These are phyloP conservation scores for Miltochrista miniata DNA, from an alignment of 2,888 invertebrate genomes.

Conservation along the genomic window DNA sequence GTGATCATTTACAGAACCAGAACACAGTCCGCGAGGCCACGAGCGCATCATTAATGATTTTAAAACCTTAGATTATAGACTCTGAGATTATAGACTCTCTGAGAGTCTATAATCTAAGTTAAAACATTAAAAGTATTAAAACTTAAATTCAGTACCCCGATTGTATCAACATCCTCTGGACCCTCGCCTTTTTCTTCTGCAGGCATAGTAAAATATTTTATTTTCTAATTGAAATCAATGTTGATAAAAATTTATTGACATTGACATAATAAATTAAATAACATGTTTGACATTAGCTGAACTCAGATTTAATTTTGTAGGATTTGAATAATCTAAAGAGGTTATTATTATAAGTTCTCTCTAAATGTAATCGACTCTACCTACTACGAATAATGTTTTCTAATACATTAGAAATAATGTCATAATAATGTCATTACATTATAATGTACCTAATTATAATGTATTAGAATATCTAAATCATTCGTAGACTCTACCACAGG, in stretches of 20 bases:
- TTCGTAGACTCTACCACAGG: too few relatives aligned
- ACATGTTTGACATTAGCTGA: neutral
- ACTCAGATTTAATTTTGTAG: neutral
- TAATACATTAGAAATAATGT: neutral
- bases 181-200: slow-evolving; percentile 65
- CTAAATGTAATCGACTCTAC: too few relatives aligned
- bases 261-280: neutral
- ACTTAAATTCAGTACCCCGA: slow-evolving; percentile 58
- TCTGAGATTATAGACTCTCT: too few relatives aligned
- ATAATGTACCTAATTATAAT: too few relatives aligned
- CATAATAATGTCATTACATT: too few relatives aligned
- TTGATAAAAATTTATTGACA: neutral
- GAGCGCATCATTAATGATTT: too few relatives aligned
- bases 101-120: too few relatives aligned
- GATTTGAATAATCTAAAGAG: neutral
- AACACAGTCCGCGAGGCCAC: too few relatives aligned
- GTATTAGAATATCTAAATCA: too few relatives aligned
- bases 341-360: too few relatives aligned
- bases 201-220: slow-evolving; percentile 13
- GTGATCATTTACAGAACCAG: too few relatives aligned
- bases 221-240: neutral
- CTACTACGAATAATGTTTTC: neutral
- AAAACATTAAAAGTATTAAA: neutral
- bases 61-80: too few relatives aligned
- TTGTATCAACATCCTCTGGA: slow-evolving; percentile 72